Evolutionary conservation across 2,797 vertebrate genomes (phyloP), one percentile per base, ranked within the genome.

Genomic region (Falco cherrug): DNA sequence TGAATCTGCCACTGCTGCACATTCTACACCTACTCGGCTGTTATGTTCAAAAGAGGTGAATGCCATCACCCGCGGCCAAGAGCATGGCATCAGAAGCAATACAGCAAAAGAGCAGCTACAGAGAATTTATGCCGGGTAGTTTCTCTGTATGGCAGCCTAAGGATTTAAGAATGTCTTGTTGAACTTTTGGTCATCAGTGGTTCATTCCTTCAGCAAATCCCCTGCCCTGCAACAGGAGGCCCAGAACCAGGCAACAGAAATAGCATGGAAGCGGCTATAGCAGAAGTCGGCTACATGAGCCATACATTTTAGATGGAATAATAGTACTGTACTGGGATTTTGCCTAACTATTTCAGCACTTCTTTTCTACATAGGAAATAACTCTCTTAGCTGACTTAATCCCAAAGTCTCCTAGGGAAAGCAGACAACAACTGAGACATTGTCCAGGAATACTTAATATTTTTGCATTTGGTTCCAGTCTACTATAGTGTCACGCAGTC

Each of bases 401-500:
- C 53, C 24, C 47, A 19, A 87, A 53, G 35, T 35, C 18, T 83
- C 29, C 43, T 25, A 4, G 4, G 12, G 28, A 65, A 68, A 65
- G 29, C 22, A 93, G 48, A 41, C 7, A 28, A 26, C 22, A 68
- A 54, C 41, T 20, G 1, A 65, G 37, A 16, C 25, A 45, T 4
- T 56, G 24, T 11, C 14, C 16, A 65, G 19, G 88, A 60, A 90
- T 4, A 9, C 4, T 65, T 22, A 19, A 11, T 33, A 21, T 39
- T 68, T 73, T 50, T 37, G 11, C 53, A n/a, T 19, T 61, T 69
- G 18, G 16, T 39, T 82, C 35, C 51, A 43, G 33, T 24, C 65
- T 35, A 15, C 33, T 70, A 16, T 0, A 63, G 50, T 3, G 41
- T 7, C 47, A 59, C 3, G 0, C 7, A 21, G 37, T 16, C 33